These are phyloP conservation scores for Ammospiza caudacuta DNA, from an alignment of 2,113 vertebrate species.

Conservation along the genomic window DNA sequence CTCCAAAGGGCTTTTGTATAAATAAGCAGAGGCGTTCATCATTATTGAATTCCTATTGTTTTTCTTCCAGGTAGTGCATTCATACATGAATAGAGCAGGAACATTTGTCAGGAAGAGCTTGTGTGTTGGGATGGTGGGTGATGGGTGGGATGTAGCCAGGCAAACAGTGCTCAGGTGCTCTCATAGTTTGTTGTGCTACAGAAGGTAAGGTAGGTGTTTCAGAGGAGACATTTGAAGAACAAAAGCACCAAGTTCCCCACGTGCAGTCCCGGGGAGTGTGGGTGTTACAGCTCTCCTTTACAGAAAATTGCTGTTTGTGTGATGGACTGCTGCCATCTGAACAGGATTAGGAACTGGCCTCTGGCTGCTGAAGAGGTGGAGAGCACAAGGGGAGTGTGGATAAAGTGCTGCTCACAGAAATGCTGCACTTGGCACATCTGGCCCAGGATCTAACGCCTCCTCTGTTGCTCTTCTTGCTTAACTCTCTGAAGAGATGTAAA, in stretches of 20 bases:
- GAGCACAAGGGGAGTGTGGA: not conserved
- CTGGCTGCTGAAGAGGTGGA: not conserved
- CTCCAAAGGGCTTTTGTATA: not conserved
- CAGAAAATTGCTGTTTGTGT: fast-evolving
- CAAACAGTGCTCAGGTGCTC: not conserved
- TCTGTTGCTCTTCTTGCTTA: not conserved
- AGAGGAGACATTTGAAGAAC: not conserved
- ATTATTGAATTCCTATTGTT: not conserved
- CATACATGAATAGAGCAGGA: not conserved
- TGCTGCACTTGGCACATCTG: not conserved
- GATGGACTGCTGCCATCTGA: not conserved
- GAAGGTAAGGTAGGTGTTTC: not conserved
- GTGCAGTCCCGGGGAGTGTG: not conserved
- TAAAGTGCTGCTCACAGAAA: not conserved
- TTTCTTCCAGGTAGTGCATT: not conserved
- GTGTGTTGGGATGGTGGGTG: not conserved
- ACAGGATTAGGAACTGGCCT: not conserved
- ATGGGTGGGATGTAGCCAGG: not conserved
- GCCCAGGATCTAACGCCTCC: not conserved
- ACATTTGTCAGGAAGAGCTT: not conserved
- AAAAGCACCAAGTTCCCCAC: not conserved
- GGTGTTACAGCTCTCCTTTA: not conserved
- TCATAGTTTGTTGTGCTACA: not conserved
- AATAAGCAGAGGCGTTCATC: not conserved
- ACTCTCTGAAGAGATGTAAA: not conserved